Percentiles rank a stretch among this genome's conserved stretches.
Conservation (phyloP, 2,113 vertebrate species). For the Callopanchax toddi region DNA sequence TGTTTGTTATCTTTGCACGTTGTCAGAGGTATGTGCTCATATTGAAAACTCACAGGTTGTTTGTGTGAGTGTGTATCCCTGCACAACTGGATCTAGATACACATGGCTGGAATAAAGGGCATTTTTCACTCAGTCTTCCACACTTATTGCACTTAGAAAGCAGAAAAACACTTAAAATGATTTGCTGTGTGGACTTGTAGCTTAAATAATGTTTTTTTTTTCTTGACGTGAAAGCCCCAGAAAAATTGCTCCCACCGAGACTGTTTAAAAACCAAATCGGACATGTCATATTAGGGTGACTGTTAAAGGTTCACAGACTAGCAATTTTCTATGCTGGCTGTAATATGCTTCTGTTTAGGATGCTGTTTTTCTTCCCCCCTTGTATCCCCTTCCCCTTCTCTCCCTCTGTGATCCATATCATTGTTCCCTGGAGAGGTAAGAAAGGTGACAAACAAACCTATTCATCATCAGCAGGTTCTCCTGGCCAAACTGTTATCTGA, state of each 20-base stretch:
- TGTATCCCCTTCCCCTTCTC: conserved; percentile 46
- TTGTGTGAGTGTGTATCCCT: conserved; percentile 2
- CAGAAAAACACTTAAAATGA: conserved; percentile 48
- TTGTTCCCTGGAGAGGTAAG: conserved; percentile 72
- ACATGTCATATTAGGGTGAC: conserved; percentile 46
- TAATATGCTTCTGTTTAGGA: conserved; percentile 57
- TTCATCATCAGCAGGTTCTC: conserved; percentile 74
- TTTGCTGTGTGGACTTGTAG: conserved; percentile 34
- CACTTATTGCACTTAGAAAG: conserved; percentile 15
- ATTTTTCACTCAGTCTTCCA: conserved; percentile 26
- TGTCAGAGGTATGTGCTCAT: conserved; percentile 24
- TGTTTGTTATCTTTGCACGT: conserved; percentile 50
- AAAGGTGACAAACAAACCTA: conserved; percentile 79
- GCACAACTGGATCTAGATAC: conserved; percentile 3
- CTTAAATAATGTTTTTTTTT: conserved; percentile 45
- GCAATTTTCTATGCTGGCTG: conserved; percentile 44
- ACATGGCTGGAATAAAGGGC: conserved; percentile 9
- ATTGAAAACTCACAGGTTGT: conserved; percentile 38
- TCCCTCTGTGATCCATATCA: conserved; percentile 76
- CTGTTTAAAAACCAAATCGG: conserved; percentile 48
- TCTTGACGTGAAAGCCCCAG: conserved; percentile 30
- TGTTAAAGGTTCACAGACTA: conserved; percentile 40
- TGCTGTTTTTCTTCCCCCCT: conserved; percentile 54
- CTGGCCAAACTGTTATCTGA: conserved; percentile 79
- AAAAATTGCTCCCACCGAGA: conserved; percentile 37